Percentiles rank a stretch among this genome's conserved stretches.
Conservation (phyloP, 92 coral and sea anemone genomes). For the Parazoanthus atlanticus region DNA sequence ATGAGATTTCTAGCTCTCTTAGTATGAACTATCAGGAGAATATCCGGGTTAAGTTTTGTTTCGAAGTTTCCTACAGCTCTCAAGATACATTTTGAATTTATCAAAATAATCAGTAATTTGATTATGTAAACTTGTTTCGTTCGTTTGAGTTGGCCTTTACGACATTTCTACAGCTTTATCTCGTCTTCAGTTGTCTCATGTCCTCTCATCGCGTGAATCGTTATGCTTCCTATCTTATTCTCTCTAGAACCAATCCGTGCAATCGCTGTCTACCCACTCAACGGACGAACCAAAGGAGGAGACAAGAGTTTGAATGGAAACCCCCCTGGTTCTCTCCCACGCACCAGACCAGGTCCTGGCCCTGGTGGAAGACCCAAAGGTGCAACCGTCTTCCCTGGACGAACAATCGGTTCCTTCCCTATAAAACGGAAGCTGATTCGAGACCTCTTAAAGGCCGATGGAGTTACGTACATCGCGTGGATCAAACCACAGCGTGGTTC, state of each 20-base stretch:
- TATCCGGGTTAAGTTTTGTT: not conserved
- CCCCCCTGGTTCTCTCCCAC: slow-evolving; percentile 30
- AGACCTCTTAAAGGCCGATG: slow-evolving; percentile 18
- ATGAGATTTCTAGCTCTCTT: not conserved
- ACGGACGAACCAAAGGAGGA: slow-evolving; percentile 55
- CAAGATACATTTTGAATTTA: not conserved
- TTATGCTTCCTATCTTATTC: not conserved
- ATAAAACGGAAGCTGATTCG: slow-evolving; percentile 18
- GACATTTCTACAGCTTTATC: not conserved
- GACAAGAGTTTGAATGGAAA: slow-evolving; percentile 65
- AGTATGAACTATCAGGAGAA: not conserved
- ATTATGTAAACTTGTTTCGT: no score
- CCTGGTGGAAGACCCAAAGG: slow-evolving; percentile 21
- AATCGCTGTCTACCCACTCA: slow-evolving; percentile 70
- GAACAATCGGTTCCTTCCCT: slow-evolving; percentile 21
- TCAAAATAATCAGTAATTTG: no score
- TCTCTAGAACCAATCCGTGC: slow-evolving; percentile 57
- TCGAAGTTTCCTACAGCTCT: not conserved
- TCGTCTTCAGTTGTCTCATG: not conserved
- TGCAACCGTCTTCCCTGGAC: slow-evolving; percentile 22
- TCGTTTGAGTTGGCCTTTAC: not conserved
- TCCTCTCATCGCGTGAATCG: not conserved
- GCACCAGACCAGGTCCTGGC: slow-evolving; percentile 32
- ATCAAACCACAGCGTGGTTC: slow-evolving; percentile 7
- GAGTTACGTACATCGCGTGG: slow-evolving; percentile 18